Percentiles rank a stretch among this genome's conserved stretches.
Conservation (phyloP, 2,113 vertebrate species). For the Smithornis capensis region DNA sequence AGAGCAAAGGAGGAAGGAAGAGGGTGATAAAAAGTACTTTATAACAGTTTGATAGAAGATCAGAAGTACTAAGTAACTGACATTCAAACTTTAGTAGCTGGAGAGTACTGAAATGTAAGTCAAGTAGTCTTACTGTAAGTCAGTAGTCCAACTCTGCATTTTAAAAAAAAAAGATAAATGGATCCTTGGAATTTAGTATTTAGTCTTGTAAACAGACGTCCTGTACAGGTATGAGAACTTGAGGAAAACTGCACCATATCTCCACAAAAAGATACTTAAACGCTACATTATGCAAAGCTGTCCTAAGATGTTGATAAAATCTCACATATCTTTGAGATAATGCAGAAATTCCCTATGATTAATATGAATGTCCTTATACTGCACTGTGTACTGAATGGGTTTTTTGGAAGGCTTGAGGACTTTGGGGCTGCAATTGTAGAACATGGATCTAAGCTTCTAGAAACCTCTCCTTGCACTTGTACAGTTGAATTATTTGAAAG, state of each 20-base stretch:
- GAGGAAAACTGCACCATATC: background rate
- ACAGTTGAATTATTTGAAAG: background rate
- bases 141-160: background rate
- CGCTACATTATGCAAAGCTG: background rate
- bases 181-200: background rate
- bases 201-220: background rate
- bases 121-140: background rate
- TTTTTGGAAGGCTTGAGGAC: background rate
- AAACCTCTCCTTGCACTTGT: background rate
- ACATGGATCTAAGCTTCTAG: background rate
- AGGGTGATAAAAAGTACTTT: background rate
- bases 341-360: background rate
- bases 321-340: background rate
- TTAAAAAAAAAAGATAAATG: background rate
- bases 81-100: background rate
- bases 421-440: background rate
- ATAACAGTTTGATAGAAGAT: background rate
- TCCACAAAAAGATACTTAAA: background rate
- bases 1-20: background rate
- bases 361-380: background rate
- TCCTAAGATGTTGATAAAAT: background rate
- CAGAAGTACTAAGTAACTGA: background rate
- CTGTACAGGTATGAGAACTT: background rate
- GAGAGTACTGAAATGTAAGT: background rate
- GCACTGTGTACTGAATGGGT: too few species aligned